Percentiles rank a stretch among this genome's conserved stretches.
Evolutionary conservation across 2,888 invertebrate species (phyloP).

Genomic region (Agrotis ipsilon): DNA sequence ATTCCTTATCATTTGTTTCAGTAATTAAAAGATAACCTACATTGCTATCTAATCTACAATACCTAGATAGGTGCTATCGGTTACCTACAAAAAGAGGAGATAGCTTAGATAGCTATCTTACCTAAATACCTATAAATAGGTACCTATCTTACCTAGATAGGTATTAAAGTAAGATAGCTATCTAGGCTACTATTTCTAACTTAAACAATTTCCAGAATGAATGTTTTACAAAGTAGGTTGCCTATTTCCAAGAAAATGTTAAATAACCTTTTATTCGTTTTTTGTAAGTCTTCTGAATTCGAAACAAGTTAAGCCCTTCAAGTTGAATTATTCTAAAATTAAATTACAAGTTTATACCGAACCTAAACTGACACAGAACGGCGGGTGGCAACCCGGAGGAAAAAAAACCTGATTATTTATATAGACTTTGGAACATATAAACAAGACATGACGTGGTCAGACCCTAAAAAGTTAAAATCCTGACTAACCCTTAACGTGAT

Average conservation of each 20-base stretch:
- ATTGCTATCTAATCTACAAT: too few relatives aligned
- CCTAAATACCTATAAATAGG: too few relatives aligned
- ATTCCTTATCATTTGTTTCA: too few relatives aligned
- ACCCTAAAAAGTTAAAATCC: not conserved
- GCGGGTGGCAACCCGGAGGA: conserved; percentile 75
- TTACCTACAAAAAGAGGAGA: too few relatives aligned
- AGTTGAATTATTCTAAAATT: conserved; percentile 44
- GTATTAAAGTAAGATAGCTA: too few relatives aligned
- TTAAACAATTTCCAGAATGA: not conserved
- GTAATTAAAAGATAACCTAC: too few relatives aligned
- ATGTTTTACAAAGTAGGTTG: not conserved
- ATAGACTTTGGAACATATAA: conserved; percentile 54
- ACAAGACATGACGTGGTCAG: not conserved
- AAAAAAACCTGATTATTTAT: conserved; percentile 63
- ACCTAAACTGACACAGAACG: conserved; percentile 51
- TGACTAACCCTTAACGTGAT: not conserved
- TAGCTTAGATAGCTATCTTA: too few relatives aligned
- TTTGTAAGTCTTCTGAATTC: conserved; percentile 15
- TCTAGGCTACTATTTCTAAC: too few relatives aligned
- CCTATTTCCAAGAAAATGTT: conserved; percentile 3
- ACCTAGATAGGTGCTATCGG: too few relatives aligned
- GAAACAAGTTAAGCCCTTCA: conserved; percentile 36
- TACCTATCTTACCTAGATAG: too few relatives aligned
- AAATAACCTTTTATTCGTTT: conserved; percentile 18
- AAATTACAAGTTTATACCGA: conserved; percentile 54